A percentile compares a stretch with the other conserved stretches of the same genome.
These are phyloP conservation scores for Notodonta dromedarius DNA, from an alignment of 2,888 invertebrate species.

Conservation along the genomic window DNA sequence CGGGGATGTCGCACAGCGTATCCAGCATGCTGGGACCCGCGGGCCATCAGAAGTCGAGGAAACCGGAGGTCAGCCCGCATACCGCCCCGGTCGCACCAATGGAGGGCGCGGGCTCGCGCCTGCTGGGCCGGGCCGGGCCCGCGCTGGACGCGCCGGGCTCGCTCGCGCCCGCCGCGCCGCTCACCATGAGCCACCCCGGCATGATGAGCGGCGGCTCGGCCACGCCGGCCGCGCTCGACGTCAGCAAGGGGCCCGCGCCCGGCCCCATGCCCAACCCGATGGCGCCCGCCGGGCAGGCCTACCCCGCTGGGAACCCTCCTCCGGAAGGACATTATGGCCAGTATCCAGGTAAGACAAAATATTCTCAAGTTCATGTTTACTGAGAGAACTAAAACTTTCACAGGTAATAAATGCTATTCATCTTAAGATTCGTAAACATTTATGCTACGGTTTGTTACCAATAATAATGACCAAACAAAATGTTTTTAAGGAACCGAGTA, in stretches of 20 bases:
- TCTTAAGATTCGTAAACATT: too few species aligned
- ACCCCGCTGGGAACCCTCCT: conserved; percentile 56
- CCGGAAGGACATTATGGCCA: conserved; percentile 68
- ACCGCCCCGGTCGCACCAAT: conserved; percentile 45
- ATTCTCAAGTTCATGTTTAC: neutral
- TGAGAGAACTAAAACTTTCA: too few species aligned
- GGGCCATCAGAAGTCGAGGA: conserved; percentile 43
- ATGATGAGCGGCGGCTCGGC: conserved; percentile 55
- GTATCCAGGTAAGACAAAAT: conserved; percentile 65
- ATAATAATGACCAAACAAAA: too few species aligned
- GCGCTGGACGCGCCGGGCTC: conserved; percentile 41
- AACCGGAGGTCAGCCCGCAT: conserved; percentile 39
- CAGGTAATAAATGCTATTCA: too few species aligned
- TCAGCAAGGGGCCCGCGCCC: conserved; percentile 40
- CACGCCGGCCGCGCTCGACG: conserved; percentile 40
- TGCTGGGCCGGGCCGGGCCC: conserved; percentile 24
- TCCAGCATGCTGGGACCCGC: conserved; percentile 68
- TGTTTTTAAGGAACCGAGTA: neutral
- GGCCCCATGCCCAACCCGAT: conserved; percentile 48
- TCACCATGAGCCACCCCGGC: conserved; percentile 55
- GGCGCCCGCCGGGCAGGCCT: conserved; percentile 48
- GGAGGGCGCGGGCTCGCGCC: conserved; percentile 34
- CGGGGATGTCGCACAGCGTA: conserved; percentile 74
- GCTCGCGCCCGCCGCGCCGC: conserved; percentile 39
- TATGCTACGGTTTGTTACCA: too few species aligned